Conservation (phyloP, 2,113 vertebrate species). For the Phoenicopterus ruber region DNA sequence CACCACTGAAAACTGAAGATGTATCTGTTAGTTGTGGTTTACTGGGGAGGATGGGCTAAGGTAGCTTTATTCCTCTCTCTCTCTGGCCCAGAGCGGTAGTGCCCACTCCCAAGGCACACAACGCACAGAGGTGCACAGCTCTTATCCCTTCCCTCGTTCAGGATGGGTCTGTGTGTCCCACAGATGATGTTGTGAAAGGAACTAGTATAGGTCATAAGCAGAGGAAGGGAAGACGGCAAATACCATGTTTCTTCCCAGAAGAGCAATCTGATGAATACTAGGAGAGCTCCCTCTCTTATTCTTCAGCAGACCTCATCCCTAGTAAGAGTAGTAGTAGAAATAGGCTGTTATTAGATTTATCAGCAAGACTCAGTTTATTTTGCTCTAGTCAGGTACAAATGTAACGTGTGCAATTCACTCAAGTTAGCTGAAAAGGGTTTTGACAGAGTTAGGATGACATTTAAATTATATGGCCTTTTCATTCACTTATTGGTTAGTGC, state of each 20-base stretch:
- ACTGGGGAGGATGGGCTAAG: not conserved
- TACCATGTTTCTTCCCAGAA: not conserved
- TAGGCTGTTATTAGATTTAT: not conserved
- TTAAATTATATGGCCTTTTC: not conserved
- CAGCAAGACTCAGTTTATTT: not conserved
- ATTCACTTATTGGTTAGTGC: not conserved
- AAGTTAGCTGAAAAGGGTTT: not conserved
- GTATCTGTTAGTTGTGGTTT: not conserved
- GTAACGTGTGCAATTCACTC: not conserved
- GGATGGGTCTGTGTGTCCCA: not conserved
- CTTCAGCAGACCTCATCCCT: not conserved
- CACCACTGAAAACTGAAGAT: not conserved
- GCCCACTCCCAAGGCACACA: not conserved
- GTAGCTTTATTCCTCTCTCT: not conserved
- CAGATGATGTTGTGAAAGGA: not conserved
- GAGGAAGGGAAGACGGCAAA: not conserved
- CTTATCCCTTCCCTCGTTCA: accelerated
- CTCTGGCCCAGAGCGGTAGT: not conserved
- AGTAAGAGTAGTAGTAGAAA: not conserved
- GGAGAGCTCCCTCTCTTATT: not conserved
- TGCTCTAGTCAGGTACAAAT: not conserved
- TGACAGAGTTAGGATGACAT: not conserved
- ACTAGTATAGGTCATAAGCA: not conserved
- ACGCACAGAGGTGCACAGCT: not conserved
- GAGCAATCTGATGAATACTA: not conserved